Conservation (phyloP, 2,113 vertebrate genomes). For the Nothobranchius furzeri region DNA sequence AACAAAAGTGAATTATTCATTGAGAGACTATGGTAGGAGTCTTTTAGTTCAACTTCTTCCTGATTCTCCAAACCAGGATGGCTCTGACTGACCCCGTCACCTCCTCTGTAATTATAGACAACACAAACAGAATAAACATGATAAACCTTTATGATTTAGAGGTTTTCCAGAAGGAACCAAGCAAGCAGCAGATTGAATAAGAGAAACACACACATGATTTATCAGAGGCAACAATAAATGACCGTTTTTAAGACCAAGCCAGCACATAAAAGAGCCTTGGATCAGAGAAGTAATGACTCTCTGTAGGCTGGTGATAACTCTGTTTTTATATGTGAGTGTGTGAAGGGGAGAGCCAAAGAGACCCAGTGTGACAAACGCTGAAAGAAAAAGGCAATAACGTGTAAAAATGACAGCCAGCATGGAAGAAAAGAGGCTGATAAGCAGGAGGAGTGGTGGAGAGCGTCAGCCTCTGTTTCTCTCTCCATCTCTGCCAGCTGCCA, state of each 20-base stretch:
- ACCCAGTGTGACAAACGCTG: conserved; percentile 45
- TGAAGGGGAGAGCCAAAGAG: conserved; percentile 3
- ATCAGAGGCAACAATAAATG: conserved; percentile 62
- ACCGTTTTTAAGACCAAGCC: conserved; percentile 64
- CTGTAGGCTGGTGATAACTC: conserved; percentile 66
- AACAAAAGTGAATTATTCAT: no score
- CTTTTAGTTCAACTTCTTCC: no score
- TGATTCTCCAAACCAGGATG: no score
- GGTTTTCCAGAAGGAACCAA: conserved; percentile 12
- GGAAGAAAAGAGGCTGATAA: conserved; percentile 35
- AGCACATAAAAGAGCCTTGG: conserved; percentile 60
- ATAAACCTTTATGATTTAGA: neutral
- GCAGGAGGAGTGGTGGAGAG: conserved; percentile 2
- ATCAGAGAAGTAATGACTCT: conserved; percentile 65
- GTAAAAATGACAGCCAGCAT: conserved; percentile 55
- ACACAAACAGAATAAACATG: neutral
- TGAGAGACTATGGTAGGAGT: no score
- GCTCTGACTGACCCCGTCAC: neutral
- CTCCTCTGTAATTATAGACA: neutral
- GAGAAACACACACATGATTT: conserved; percentile 42
- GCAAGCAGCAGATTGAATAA: conserved; percentile 36
- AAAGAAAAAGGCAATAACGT: conserved; percentile 55
- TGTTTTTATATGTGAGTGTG: conserved; percentile 33
- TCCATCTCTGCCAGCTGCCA: conserved; percentile 48
- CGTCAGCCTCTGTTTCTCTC: conserved; percentile 46